phyloP scores from a whole-genome alignment of 2,888 invertebrate species.

The Amiota communis region DNA sequence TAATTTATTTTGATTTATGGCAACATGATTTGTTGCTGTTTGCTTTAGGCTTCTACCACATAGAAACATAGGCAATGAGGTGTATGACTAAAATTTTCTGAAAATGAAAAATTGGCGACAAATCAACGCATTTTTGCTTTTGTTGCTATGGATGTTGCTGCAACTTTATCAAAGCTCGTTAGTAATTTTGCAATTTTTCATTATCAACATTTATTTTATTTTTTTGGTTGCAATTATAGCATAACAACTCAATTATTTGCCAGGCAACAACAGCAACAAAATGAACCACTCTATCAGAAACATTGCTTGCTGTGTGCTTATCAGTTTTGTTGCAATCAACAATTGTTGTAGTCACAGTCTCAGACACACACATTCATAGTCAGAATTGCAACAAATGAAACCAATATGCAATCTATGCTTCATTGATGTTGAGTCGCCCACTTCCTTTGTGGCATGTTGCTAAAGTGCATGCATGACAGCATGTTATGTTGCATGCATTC shows the following conservation, averaged over 20 bases:
- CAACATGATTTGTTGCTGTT: not conserved
- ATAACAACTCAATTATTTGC: conserved; percentile 49
- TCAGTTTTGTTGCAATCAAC: conserved; percentile 25
- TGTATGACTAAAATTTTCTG: too few species aligned
- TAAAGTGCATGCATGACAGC: not conserved
- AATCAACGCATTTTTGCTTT: not conserved
- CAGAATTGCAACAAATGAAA: not conserved
- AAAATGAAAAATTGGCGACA: too few species aligned
- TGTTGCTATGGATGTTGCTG: conserved; percentile 28
- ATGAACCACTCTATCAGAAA: too few species aligned
- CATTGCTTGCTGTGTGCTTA: conserved; percentile 37
- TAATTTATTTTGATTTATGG: too few species aligned
- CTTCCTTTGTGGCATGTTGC: conserved; percentile 16
- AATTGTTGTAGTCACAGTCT: not conserved
- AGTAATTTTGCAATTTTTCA: not conserved
- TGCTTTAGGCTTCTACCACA: not conserved
- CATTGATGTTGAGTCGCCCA: conserved; percentile 20
- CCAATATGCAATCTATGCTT: not conserved
- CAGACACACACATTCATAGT: not conserved
- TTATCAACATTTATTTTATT: not conserved
- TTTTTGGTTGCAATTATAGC: conserved; percentile 17
- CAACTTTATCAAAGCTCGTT: not conserved
- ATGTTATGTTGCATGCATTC: too few species aligned
- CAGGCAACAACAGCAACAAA: too few species aligned
- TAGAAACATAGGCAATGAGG: too few species aligned